Base-by-base conservation (phyloP, 2,113 vertebrate genomes). In the Labrus mixtus region DNA sequence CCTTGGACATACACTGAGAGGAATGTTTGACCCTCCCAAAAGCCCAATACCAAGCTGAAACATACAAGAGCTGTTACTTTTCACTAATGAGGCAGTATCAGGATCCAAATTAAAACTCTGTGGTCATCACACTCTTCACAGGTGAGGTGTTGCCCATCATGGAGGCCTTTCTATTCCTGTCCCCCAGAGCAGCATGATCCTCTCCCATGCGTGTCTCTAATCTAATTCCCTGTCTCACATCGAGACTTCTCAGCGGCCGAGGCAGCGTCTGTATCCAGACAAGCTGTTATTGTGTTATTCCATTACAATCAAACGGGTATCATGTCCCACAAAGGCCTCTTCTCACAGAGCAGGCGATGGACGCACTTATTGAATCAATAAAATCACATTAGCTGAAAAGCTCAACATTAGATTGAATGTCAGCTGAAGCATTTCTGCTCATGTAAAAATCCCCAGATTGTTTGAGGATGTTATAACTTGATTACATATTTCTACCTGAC, bases 401-500 rank as follows among this genome's bases (percentile, higher is more conserved):
- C 48, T 53, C n/a, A 57, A 62, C 68, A 77, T 79, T 41, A 57
- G 25, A 51, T 73, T 58, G 55, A 84, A 46, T 77, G 46, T 17
- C 16, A 33, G 29, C 3, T 23, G 17, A 51, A 66, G 66, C n/a
- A 22, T 76, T 59, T 54, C 9, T 22, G 46, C 7, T 20, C 33
- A 54, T 1, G 45, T 67, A 33, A 55, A 76, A n/a, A 10, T 16
- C 17, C 46, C 46, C 15, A 48, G 15, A 19, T 13, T 6, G 8
- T 16, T 41, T 4, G 23, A 9, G 6, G 19, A 10, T 11, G 36
- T 12, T 12, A 55, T 8, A n/a, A 3, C 6, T 8, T 20, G 15
- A 20, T 48, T 51, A 8, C 1, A 51, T 48, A 3, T 75, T 45
- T n/a, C 1, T 90, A 98, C 98, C 95, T 96, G 87, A 99, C 88